A percentile compares a stretch with the other conserved stretches of the same genome.
These are phyloP conservation scores for Eubasilissa regina DNA, from an alignment of 1,140 invertebrate genomes.

Conservation along the genomic window DNA sequence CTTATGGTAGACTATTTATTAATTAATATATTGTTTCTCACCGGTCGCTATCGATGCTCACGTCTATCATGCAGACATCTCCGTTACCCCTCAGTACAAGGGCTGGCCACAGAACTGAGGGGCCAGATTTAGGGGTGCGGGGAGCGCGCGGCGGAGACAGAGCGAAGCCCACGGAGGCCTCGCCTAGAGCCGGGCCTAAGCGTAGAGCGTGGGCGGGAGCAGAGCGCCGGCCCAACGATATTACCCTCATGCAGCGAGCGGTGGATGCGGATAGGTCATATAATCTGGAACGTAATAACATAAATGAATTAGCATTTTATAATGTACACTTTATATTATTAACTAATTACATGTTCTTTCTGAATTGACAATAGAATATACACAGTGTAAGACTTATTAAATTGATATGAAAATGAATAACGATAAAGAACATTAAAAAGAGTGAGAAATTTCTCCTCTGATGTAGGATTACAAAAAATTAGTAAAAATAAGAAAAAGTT, in stretches of 20 bases:
- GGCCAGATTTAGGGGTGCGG: slow-evolving; percentile 76
- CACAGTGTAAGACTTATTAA: too few species aligned
- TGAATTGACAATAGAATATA: too few species aligned
- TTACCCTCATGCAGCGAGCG: slow-evolving; percentile 10
- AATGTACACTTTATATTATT: too few species aligned
- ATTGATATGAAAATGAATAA: too few species aligned
- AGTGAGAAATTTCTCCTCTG: too few species aligned
- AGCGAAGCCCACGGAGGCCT: slow-evolving; percentile 14
- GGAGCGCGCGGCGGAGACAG: slow-evolving; percentile 73
- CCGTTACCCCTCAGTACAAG: slow-evolving; percentile 88
- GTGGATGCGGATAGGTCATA: slow-evolving; percentile 2
- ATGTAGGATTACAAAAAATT: too few species aligned
- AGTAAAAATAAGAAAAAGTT: too few species aligned
- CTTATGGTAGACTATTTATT: too few species aligned
- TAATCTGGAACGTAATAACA: neutral
- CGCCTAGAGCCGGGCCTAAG: neutral
- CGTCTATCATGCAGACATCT: slow-evolving; percentile 79
- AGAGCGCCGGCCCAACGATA: neutral
- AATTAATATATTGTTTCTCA: too few species aligned
- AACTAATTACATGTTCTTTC: too few species aligned
- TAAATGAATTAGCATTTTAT: too few species aligned
- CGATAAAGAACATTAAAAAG: too few species aligned
- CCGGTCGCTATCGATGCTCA: slow-evolving; percentile 59
- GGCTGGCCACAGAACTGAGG: slow-evolving; percentile 65
- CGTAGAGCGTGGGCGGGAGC: neutral